Evolutionary conservation across 2,888 invertebrate genomes (phyloP).

Genomic region (Microchrysa polita): DNA sequence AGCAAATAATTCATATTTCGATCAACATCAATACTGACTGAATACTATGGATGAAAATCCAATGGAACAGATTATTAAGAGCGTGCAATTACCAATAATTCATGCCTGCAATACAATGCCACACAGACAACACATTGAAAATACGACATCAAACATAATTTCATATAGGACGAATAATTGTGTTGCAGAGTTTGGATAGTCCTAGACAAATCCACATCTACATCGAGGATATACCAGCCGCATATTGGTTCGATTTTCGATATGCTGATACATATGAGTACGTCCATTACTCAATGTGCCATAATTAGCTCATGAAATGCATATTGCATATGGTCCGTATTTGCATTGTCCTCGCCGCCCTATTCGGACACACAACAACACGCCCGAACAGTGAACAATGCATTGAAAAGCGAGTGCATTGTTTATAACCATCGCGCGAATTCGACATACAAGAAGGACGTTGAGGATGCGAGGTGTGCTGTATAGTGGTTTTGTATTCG

Average conservation of each 20-base stretch:
- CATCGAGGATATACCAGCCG: constrained; percentile 33
- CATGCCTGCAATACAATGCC: constrained; percentile 6
- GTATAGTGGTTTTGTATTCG: too few species aligned
- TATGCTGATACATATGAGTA: too few species aligned
- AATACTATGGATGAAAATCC: constrained; percentile 41
- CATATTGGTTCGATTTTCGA: constrained; percentile 8
- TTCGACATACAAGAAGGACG: not conserved
- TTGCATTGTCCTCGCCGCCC: constrained; percentile 45
- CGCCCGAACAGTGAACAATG: not conserved
- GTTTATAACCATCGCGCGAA: constrained; percentile 19
- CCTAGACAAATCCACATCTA: constrained; percentile 19
- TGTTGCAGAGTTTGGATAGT: not conserved
- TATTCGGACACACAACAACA: constrained; percentile 11
- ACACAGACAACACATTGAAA: constrained; percentile 12
- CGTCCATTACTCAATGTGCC: constrained; percentile 44
- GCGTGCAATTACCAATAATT: constrained; percentile 38
- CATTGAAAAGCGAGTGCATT: constrained; percentile 16
- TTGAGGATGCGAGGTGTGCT: constrained; percentile 18
- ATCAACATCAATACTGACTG: constrained; percentile 36
- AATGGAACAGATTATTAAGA: constrained; percentile 41
- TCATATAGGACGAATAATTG: not conserved
- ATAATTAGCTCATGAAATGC: constrained; percentile 48
- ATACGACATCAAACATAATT: constrained; percentile 40
- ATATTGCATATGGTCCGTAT: constrained; percentile 44
- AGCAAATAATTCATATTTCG: constrained; percentile 22